phyloP scores from a whole-genome alignment of 2,888 invertebrate species.

The Liopterus haemorrhoidalis region DNA sequence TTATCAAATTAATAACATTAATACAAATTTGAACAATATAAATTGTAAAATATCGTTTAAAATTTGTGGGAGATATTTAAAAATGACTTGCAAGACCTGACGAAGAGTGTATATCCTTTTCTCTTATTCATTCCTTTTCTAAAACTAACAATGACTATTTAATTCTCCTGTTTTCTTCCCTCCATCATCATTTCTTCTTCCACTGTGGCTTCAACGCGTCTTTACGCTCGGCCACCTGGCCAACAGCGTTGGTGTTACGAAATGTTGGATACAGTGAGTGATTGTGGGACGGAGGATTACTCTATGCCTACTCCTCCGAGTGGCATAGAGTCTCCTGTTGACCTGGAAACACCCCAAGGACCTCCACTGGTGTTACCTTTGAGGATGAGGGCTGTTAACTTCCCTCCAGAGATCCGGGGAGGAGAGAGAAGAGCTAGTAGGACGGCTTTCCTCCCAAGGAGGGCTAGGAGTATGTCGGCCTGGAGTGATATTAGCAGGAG shows the following conservation, averaged over 20 bases:
- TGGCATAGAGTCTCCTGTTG: conserved; percentile 31
- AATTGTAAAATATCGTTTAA: too few species aligned
- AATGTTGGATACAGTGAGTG: conserved; percentile 39
- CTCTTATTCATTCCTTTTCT: too few species aligned
- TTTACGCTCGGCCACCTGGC: conserved; percentile 35
- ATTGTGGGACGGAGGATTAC: conserved; percentile 37
- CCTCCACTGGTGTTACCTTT: conserved; percentile 44
- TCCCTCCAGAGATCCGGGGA: conserved; percentile 55
- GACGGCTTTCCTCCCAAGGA: conserved; percentile 47
- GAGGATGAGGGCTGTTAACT: conserved; percentile 65
- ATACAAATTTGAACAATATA: too few species aligned
- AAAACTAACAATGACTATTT: too few species aligned
- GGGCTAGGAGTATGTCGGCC: conserved; percentile 71
- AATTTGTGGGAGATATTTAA: too few species aligned
- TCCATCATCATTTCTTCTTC: too few species aligned
- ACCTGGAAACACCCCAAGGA: conserved; percentile 29
- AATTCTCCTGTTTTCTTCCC: too few species aligned
- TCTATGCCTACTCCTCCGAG: conserved; percentile 18
- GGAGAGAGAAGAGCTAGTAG: conserved; percentile 47
- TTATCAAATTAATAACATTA: too few species aligned
- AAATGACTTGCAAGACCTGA: too few species aligned
- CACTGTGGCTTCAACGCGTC: conserved; percentile 35
- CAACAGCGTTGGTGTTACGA: conserved; percentile 44
- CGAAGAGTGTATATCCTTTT: too few species aligned
- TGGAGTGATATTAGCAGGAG: conserved; percentile 84